These are phyloP conservation scores for Trachelus stipa DNA, from an alignment of 2,888 invertebrate species.

Conservation along the genomic window DNA sequence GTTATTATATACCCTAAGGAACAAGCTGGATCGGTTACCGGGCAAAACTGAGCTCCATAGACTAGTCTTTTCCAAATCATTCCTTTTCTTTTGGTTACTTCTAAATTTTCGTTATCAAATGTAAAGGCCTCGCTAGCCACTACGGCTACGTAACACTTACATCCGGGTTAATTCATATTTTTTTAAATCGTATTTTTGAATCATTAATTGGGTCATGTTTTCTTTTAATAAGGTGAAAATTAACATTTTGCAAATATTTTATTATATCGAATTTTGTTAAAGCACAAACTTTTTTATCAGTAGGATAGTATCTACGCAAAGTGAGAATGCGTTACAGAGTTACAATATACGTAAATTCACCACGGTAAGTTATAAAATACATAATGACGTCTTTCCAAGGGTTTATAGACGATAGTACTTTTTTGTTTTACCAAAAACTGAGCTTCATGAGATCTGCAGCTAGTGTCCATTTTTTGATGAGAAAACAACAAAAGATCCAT, in stretches of 20 bases:
- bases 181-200: constrained; percentile 9
- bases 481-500: not conserved
- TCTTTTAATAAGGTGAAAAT: constrained; percentile 14
- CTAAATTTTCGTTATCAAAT: no score
- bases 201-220: constrained; percentile 20
- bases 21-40: no score
- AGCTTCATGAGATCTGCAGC: constrained; percentile 1
- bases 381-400: not conserved
- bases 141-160: not conserved
- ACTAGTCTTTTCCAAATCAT: no score
- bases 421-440: not conserved
- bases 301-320: constrained; percentile 38
- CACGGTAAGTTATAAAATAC: constrained; percentile 16
- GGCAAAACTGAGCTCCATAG: no score
- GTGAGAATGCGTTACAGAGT: constrained; percentile 43
- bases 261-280: constrained; percentile 51
- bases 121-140: no score
- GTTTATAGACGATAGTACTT: not conserved
- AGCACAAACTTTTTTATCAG: constrained; percentile 46
- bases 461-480: not conserved
- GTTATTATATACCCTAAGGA: no score
- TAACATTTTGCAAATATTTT: constrained; percentile 51
- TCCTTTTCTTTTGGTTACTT: no score
- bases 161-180: not conserved
- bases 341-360: constrained; percentile 32